Conservation (phyloP, 2,113 vertebrate genomes). For the Vulpes vulpes region DNA sequence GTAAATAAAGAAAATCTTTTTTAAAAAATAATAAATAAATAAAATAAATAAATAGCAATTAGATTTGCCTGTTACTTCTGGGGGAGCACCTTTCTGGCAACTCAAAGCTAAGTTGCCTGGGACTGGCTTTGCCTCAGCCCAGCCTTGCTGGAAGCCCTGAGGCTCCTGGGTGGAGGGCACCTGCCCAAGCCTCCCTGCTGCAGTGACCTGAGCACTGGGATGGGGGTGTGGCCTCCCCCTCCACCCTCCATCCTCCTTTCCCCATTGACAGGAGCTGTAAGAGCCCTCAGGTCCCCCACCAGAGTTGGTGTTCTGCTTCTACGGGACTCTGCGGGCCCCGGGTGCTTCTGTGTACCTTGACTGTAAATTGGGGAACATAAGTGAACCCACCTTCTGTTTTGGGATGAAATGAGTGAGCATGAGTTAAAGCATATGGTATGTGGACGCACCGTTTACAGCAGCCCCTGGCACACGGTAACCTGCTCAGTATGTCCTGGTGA, state of each 20-base stretch:
- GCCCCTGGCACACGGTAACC: accelerated
- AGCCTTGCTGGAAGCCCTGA: background rate
- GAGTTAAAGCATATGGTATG: accelerated
- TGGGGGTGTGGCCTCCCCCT: accelerated
- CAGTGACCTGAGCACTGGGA: background rate
- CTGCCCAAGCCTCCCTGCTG: background rate
- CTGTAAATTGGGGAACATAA: background rate
- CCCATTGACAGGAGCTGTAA: background rate
- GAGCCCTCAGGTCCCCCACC: accelerated
- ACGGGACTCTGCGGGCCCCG: accelerated
- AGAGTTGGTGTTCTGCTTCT: background rate
- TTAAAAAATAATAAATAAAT: too few relatives aligned
- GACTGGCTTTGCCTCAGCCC: background rate
- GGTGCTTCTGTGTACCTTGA: background rate
- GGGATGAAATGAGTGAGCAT: background rate
- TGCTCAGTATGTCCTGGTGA: accelerated
- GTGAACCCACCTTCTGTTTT: background rate
- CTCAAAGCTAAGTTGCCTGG: background rate
- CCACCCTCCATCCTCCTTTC: background rate
- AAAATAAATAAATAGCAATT: background rate
- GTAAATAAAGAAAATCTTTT: too few relatives aligned
- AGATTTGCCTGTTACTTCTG: background rate
- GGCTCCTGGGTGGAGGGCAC: background rate
- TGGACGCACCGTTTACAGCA: accelerated
- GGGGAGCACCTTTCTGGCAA: background rate